Evolutionary conservation across 2,888 invertebrate species (phyloP).

Genomic region (Asteroscopus sphinx): DNA sequence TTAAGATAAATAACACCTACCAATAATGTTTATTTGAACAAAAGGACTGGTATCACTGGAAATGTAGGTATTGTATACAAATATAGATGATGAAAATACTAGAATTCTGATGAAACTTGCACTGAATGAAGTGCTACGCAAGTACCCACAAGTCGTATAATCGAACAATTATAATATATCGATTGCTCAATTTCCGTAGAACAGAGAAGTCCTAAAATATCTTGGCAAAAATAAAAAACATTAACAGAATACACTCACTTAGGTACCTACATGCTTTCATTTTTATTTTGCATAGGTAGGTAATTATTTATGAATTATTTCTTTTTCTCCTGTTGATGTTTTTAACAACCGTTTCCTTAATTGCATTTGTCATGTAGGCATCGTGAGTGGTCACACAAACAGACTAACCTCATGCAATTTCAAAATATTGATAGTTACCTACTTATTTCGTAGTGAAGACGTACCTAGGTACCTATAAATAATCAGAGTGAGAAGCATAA

Average conservation of each 20-base stretch:
- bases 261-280: no score
- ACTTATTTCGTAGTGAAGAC: no score
- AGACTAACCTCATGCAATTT: no score
- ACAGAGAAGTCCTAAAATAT: constrained; percentile 9
- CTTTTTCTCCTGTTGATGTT: no score
- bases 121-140: constrained; percentile 1
- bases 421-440: no score
- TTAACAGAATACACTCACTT: no score
- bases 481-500: background rate
- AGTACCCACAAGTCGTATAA: background rate
- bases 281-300: no score
- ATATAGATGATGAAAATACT: constrained; percentile 17
- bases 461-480: no score
- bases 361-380: no score
- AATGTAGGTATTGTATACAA: background rate
- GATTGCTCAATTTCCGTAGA: constrained; percentile 9
- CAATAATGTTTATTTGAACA: constrained; percentile 2
- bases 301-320: no score
- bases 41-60: constrained; percentile 12
- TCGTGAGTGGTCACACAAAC: no score
- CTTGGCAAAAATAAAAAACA: background rate
- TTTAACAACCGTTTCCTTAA: no score
- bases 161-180: constrained; percentile 6
- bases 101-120: constrained; percentile 23
- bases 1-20: constrained; percentile 19